These are phyloP conservation scores for Cephalotes varians DNA, from an alignment of 2,888 invertebrate genomes.

Conservation along the genomic window DNA sequence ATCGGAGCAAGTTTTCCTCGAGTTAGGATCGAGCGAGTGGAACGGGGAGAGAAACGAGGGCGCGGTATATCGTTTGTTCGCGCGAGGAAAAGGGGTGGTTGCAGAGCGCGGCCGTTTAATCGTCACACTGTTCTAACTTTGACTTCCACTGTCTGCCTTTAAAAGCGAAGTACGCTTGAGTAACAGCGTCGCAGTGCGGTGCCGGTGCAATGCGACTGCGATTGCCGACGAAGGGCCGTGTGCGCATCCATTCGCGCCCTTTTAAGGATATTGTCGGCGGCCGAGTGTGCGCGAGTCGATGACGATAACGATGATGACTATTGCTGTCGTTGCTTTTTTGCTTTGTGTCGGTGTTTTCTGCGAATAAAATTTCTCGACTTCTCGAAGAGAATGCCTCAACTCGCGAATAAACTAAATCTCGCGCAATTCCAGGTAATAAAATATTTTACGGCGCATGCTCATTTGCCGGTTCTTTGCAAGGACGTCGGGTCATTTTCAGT, in stretches of 20 bases:
- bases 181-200: slow-evolving; percentile 26
- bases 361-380: neutral
- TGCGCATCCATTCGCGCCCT: slow-evolving; percentile 26
- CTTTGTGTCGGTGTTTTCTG: neutral
- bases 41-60: neutral
- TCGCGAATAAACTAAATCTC: neutral
- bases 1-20: slow-evolving; percentile 16
- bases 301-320: neutral
- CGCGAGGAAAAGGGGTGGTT: neutral
- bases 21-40: neutral
- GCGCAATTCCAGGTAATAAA: too few relatives aligned
- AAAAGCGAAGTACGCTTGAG: slow-evolving; percentile 20
- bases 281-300: neutral
- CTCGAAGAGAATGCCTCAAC: too few relatives aligned
- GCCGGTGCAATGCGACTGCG: slow-evolving; percentile 1
- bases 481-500: neutral
- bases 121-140: slow-evolving; percentile 28
- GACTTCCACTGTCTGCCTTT: slow-evolving; percentile 6
- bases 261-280: slow-evolving; percentile 22
- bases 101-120: slow-evolving; percentile 34
- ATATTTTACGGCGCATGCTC: neutral
- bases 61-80: neutral
- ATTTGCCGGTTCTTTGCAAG: neutral
- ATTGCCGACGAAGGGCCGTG: slow-evolving; percentile 17
- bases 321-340: neutral